Conservation (phyloP, 2,888 invertebrate species). For the Emmelina monodactyla region DNA sequence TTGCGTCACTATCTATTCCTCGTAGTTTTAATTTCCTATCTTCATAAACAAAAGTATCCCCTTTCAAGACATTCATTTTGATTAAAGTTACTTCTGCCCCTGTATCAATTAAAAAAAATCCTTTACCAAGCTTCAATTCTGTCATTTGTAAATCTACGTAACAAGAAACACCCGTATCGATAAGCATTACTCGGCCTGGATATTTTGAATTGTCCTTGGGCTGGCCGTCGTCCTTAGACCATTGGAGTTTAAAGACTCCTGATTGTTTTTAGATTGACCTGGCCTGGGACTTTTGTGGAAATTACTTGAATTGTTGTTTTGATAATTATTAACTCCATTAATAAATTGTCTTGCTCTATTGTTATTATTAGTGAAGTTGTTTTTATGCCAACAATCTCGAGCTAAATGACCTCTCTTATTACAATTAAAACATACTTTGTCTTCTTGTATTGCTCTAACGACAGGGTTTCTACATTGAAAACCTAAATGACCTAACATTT, state of each 20-base stretch:
- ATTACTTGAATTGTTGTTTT: too few relatives aligned
- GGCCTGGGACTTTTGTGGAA: too few relatives aligned
- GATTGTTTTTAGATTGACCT: too few relatives aligned
- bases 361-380: too few relatives aligned
- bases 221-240: constrained; percentile 10
- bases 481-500: constrained; percentile 13
- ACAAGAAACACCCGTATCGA: constrained; percentile 12
- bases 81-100: too few relatives aligned
- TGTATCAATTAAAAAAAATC: too few relatives aligned
- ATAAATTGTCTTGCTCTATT: constrained; percentile 4
- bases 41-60: too few relatives aligned
- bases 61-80: too few relatives aligned
- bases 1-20: too few relatives aligned
- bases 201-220: constrained; percentile 8
- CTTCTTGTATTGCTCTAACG: constrained; percentile 5
- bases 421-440: constrained; percentile 13
- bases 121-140: too few relatives aligned
- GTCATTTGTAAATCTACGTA: too few relatives aligned
- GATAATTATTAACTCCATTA: constrained; percentile 6
- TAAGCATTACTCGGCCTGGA: constrained; percentile 12
- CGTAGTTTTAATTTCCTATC: too few relatives aligned
- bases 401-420: constrained; percentile 11
- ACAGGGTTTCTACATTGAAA: constrained; percentile 11
- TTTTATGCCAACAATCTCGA: constrained; percentile 12
- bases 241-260: constrained; percentile 14